These are phyloP conservation scores for Trichoplusia ni DNA, from an alignment of 1,140 invertebrate species.

Conservation along the genomic window DNA sequence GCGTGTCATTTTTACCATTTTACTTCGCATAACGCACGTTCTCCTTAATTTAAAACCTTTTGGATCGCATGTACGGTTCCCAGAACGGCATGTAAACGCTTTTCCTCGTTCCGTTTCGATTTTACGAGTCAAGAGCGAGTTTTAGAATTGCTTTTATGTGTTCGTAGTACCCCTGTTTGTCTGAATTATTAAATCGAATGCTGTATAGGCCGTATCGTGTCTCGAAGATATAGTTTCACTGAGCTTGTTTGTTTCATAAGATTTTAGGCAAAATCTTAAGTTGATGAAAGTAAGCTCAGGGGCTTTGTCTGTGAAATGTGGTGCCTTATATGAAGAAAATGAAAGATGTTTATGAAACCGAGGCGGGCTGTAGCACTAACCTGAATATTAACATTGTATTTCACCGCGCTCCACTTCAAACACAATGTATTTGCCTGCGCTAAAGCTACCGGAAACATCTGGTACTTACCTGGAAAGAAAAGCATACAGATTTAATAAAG, in stretches of 20 bases:
- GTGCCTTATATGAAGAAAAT: not conserved
- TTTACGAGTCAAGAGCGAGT: conserved; percentile 59
- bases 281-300: not conserved
- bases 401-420: not conserved
- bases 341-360: not conserved
- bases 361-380: not conserved
- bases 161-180: conserved; percentile 48
- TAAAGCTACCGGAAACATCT: not conserved
- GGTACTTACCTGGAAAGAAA: conserved; percentile 55
- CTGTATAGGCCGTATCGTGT: conserved; percentile 14
- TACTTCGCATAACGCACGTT: conserved; percentile 13
- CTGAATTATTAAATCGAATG: conserved; percentile 65
- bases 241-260: conserved; percentile 13
- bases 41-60: conserved; percentile 50
- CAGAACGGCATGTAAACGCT: conserved; percentile 62
- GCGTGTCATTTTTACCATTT: conserved; percentile 5
- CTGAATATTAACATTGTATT: conserved; percentile 3
- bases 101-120: conserved; percentile 57
- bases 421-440: not conserved
- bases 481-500: conserved; percentile 25
- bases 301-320: not conserved
- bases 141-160: conserved; percentile 63
- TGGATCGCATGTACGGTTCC: conserved; percentile 37
- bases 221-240: conserved; percentile 17
- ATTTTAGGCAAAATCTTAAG: not conserved